phyloP scores from a whole-genome alignment of 2,888 invertebrate species.

The Opisthograptis luteolata region DNA sequence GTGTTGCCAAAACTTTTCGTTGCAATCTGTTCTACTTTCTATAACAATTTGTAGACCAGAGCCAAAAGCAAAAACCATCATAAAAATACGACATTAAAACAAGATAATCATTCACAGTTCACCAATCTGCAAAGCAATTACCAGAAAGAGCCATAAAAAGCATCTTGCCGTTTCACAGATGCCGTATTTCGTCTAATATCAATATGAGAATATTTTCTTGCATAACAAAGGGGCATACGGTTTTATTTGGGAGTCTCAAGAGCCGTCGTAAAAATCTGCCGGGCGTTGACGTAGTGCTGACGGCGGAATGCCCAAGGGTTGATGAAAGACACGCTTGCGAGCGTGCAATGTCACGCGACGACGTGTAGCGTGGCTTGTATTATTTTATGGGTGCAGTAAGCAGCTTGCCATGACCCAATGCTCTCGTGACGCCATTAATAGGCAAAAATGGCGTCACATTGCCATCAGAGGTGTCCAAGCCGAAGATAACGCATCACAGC shows the following conservation, averaged over 20 bases:
- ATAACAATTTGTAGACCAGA: too few relatives aligned
- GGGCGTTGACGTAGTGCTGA: constrained; percentile 44
- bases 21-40: too few relatives aligned
- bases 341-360: neutral
- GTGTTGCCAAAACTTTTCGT: too few relatives aligned
- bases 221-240: constrained; percentile 56
- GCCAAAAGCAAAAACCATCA: neutral
- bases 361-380: neutral
- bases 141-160: constrained; percentile 28
- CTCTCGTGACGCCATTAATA: too few relatives aligned
- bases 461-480: too few relatives aligned
- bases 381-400: neutral
- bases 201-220: constrained; percentile 53
- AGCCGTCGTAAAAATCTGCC: constrained; percentile 45
- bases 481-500: too few relatives aligned
- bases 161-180: constrained; percentile 25
- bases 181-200: constrained; percentile 43
- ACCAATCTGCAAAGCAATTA: constrained; percentile 28
- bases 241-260: constrained; percentile 58
- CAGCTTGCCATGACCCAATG: too few relatives aligned
- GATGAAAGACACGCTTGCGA: constrained; percentile 1
- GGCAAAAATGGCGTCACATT: too few relatives aligned
- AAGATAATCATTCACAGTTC: constrained; percentile 13
- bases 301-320: constrained; percentile 25
- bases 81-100: constrained; percentile 2